These are phyloP conservation scores for Trichonephila clavata DNA, from an alignment of 1,140 invertebrate genomes.

Conservation along the genomic window DNA sequence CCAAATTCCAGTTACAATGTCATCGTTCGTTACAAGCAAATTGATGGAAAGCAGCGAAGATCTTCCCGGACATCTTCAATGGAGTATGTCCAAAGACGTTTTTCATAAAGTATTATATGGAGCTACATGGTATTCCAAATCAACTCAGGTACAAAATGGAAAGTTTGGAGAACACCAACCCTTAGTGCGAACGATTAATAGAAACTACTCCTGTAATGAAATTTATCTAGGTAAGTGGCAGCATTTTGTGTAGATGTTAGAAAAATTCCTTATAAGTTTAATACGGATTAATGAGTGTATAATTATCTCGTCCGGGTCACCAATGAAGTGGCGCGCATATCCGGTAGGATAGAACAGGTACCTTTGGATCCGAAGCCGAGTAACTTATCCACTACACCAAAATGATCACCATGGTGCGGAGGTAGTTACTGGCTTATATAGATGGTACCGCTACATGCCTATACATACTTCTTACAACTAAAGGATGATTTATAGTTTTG, in stretches of 20 bases:
- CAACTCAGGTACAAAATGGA: neutral
- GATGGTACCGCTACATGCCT: too few relatives aligned
- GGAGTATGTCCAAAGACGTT: constrained; percentile 67
- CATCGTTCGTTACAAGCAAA: neutral
- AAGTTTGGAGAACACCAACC: constrained; percentile 24
- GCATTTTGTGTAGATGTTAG: too few relatives aligned
- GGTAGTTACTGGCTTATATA: too few relatives aligned
- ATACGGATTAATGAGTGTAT: neutral
- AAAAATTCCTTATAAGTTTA: neutral
- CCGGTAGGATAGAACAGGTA: too few relatives aligned
- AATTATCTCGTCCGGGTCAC: too few relatives aligned
- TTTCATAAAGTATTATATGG: constrained; percentile 73
- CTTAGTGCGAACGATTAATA: constrained; percentile 41
- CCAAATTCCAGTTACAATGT: neutral
- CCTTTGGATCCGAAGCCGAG: too few relatives aligned
- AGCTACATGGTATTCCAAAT: constrained; percentile 45
- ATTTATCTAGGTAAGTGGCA: neutral
- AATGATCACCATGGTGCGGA: too few relatives aligned
- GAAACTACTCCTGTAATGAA: constrained; percentile 69
- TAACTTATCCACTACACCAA: too few relatives aligned
- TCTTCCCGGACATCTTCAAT: constrained; percentile 38
- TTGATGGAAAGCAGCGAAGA: constrained; percentile 43
- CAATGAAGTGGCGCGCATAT: too few relatives aligned
- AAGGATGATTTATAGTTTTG: too few relatives aligned
- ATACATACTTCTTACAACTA: too few relatives aligned